Evolutionary conservation across 2,797 vertebrate genomes (phyloP), one percentile per base, ranked within the genome.

Genomic region (Toxotes lorentzi): DNA sequence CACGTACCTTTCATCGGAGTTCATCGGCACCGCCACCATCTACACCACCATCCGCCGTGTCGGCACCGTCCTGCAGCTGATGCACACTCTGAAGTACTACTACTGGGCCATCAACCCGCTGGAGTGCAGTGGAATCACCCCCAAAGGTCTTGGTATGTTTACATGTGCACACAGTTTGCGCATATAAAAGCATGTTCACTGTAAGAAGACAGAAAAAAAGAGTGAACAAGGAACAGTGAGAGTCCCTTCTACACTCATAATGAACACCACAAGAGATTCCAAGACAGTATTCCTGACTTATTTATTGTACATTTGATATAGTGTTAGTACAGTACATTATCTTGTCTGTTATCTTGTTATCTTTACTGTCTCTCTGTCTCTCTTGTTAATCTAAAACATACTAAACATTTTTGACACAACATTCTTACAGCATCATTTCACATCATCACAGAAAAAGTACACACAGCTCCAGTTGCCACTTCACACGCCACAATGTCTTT

Each of bases 41-140:
- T 99, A 99, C 73, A 97, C 95, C 82, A 99, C 97, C 75, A 99
- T 99, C 77, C 97, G 97, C 51, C 96, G 97, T 48, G 97, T 99
- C 2, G 97, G 97, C 78, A 99, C 97, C 0, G 97, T 99, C 68
- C 94, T 99, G 90, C 97, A 99, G 91, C 91, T 99, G 70, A 99
- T 99, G 97, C 97, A 99, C 93, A 99, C 97, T 0, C 91, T 99
- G 30, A 99, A 99, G 90, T 99, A 98, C 88, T 99, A 99, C 95
- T 98, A 99, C 95, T 99, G 97, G 97, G 97, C 97, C 71, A 94
- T 96, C 85, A 98, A 97, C 90, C 97, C 97, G 32, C 92, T 95
- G 73, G 97, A 99, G 57, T 96, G 97, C 91, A 99, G 97, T 72
- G 97, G 97, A 66, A 99, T 99, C 79, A 89, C 92, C 71, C 97